These are phyloP conservation scores for Drosophila nikananu DNA, from an alignment of 1,140 invertebrate species.

Conservation along the genomic window DNA sequence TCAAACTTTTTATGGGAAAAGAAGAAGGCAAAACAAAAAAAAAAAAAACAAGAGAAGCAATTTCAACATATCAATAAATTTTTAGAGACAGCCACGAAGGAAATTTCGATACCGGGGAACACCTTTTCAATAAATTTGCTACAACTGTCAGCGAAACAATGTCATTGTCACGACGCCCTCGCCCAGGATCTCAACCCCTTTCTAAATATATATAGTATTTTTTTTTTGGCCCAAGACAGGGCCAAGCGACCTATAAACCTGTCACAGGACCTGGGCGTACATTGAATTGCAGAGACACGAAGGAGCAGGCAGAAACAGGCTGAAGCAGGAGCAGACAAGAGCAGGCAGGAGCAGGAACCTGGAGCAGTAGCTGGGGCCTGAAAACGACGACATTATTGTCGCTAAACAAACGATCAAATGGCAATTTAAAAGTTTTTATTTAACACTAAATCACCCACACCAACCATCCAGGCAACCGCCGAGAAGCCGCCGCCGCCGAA, in stretches of 20 bases:
- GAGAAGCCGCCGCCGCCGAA: conserved; percentile 14
- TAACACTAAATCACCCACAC: conserved; percentile 85
- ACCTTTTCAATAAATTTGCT: conserved; percentile 84
- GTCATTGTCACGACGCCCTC: conserved; percentile 76
- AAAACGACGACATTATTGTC: conserved; percentile 81
- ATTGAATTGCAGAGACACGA: conserved; percentile 52
- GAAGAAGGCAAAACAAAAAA: neutral
- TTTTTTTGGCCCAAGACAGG: neutral
- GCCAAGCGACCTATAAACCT: conserved; percentile 78
- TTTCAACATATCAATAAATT: conserved; percentile 84
- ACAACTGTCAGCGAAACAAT: conserved; percentile 84
- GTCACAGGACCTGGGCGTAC: conserved; percentile 58
- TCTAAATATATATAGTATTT: neutral
- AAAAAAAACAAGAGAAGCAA: conserved; percentile 56
- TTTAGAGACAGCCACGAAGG: conserved; percentile 29
- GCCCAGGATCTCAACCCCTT: conserved; percentile 24
- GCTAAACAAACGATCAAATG: conserved; percentile 85
- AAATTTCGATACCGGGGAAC: conserved; percentile 49
- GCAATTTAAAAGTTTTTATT: conserved; percentile 85
- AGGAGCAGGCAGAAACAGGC: neutral
- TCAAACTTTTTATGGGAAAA: conserved; percentile 69
- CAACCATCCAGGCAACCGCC: conserved; percentile 42
- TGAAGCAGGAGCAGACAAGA: too few relatives aligned
- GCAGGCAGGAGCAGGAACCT: neutral
- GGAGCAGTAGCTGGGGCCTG: conserved; percentile 20